A percentile compares a stretch with the other conserved stretches of the same genome.
phyloP scores from a whole-genome alignment of 2,888 invertebrate species.

The Brenthis daphne region DNA sequence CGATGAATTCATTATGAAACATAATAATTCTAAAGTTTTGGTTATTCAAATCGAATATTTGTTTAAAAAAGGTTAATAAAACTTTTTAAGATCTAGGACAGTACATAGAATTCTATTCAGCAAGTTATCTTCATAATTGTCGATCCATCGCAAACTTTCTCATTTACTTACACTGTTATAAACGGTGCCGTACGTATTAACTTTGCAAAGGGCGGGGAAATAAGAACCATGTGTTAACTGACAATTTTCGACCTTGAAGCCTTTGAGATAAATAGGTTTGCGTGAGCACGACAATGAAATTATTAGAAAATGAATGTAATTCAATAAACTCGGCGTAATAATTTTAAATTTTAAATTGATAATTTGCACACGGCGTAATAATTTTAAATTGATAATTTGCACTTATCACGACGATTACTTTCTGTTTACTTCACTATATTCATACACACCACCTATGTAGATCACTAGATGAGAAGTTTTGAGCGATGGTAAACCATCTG shows the following conservation, averaged over 20 bases:
- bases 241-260: background rate
- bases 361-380: background rate
- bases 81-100: background rate
- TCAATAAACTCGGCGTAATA: too few species aligned
- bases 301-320: constrained; percentile 2
- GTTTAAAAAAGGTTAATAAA: background rate
- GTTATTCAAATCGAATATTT: background rate
- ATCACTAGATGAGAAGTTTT: constrained; percentile 9
- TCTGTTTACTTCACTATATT: background rate
- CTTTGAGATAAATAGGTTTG: background rate
- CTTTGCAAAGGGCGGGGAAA: constrained; percentile 5
- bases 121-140: constrained; percentile 10
- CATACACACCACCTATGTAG: background rate
- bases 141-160: constrained; percentile 8
- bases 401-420: background rate
- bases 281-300: constrained; percentile 8
- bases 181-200: constrained; percentile 8
- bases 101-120: background rate
- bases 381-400: background rate
- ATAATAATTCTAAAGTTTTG: too few species aligned
- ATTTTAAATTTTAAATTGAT: too few species aligned
- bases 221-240: constrained; percentile 6
- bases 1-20: constrained; percentile 10
- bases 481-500: constrained; percentile 41
- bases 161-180: background rate